Conservation (phyloP, 2,113 vertebrate genomes). For the Clarias gariepinus region DNA sequence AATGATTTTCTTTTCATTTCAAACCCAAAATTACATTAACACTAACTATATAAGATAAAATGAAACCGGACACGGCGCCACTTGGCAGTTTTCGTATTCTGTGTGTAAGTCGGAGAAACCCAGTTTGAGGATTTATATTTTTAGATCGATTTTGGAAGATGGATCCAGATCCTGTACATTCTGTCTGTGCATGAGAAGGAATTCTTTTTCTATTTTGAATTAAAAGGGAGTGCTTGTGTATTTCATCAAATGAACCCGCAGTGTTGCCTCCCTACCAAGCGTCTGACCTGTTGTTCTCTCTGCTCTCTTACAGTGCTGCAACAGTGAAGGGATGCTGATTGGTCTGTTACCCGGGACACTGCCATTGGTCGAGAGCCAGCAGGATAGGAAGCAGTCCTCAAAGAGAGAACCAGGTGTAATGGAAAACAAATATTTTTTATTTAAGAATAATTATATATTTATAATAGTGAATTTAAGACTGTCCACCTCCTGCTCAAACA, state of each 20-base stretch:
- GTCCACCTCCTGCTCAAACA: conserved; percentile 36
- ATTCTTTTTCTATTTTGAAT: background rate
- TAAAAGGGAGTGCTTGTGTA: too few species aligned
- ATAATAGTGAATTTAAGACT: conserved; percentile 69
- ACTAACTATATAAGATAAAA: too few species aligned
- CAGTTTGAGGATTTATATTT: too few species aligned
- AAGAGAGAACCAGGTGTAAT: conserved; percentile 67
- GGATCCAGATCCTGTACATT: too few species aligned
- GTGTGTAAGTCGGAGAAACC: too few species aligned
- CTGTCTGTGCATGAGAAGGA: too few species aligned
- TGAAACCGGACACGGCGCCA: too few species aligned
- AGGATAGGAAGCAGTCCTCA: conserved; percentile 60
- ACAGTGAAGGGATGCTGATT: conserved; percentile 84
- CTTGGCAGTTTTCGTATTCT: too few species aligned
- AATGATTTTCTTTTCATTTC: too few species aligned
- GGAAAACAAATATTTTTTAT: conserved; percentile 73
- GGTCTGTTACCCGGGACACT: conserved; percentile 66
- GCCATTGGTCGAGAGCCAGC: conserved; percentile 61
- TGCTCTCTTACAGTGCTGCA: conserved; percentile 82
- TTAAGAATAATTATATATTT: conserved; percentile 80
- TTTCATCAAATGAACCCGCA: background rate
- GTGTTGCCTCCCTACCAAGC: background rate
- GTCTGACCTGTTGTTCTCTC: conserved; percentile 59
- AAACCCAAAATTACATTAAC: too few species aligned
- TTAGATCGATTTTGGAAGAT: too few species aligned